These are phyloP conservation scores for Gymnogyps californianus DNA, from an alignment of 2,113 vertebrate genomes.

Conservation along the genomic window DNA sequence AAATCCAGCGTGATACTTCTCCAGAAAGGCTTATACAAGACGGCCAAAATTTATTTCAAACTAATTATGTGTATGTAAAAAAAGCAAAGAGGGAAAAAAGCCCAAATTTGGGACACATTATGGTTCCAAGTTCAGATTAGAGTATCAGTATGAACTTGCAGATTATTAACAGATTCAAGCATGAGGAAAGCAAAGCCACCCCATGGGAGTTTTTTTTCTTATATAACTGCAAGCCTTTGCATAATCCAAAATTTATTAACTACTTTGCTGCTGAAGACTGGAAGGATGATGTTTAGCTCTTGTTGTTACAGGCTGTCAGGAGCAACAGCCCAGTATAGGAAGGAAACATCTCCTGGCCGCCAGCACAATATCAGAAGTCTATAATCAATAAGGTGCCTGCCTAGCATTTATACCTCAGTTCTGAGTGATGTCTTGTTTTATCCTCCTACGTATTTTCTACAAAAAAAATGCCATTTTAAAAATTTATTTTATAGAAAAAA, in stretches of 20 bases:
- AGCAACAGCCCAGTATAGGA: neutral
- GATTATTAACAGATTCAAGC: neutral
- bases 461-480: neutral
- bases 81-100: neutral
- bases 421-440: neutral
- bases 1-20: neutral
- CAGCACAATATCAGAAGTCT: neutral
- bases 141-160: neutral
- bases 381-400: neutral
- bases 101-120: neutral
- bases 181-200: neutral
- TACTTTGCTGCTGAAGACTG: neutral
- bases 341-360: neutral
- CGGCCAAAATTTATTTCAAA: neutral
- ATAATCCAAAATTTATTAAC: neutral
- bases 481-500: neutral
- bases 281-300: neutral
- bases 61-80: neutral
- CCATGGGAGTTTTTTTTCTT: neutral
- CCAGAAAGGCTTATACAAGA: neutral
- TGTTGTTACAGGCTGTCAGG: neutral
- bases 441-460: neutral
- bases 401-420: neutral
- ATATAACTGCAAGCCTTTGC: neutral
- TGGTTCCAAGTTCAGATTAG: neutral